Evolutionary conservation across 2,113 vertebrate genomes (phyloP).

Genomic region (Anguilla japonica): DNA sequence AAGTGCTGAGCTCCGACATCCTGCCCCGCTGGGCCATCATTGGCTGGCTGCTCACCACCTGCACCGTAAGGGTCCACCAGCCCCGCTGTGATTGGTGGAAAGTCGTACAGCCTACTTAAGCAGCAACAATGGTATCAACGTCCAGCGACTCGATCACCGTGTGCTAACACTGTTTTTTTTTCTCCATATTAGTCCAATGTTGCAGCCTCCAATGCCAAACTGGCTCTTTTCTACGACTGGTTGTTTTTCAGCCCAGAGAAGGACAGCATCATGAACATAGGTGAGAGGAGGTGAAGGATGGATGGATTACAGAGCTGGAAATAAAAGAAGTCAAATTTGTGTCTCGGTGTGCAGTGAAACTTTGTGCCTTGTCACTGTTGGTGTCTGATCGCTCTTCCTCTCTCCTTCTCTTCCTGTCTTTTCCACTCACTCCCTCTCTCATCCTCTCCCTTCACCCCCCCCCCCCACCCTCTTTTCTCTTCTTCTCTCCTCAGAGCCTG

Average conservation of each 20-base stretch:
- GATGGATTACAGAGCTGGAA: not conserved
- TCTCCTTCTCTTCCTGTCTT: not conserved
- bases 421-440: not conserved
- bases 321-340: not conserved
- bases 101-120: not conserved
- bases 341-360: too few relatives aligned
- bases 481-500: conserved; percentile 75
- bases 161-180: not conserved
- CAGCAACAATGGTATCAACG: not conserved
- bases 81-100: not conserved
- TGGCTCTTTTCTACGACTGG: conserved; percentile 97
- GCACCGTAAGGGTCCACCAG: conserved; percentile 76
- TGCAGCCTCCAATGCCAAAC: conserved; percentile 93
- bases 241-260: conserved; percentile 97
- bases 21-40: conserved; percentile 98
- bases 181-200: conserved; percentile 84
- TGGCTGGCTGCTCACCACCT: conserved; percentile 95
- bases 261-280: conserved; percentile 99
- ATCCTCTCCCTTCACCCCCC: not conserved
- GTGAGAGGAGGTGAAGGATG: conserved; percentile 57
- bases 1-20: conserved; percentile 95
- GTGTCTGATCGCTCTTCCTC: not conserved
- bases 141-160: fast-evolving
- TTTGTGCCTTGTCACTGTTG: not conserved
- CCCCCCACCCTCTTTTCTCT: not conserved